These are phyloP conservation scores for Epinephelus coioides DNA, from an alignment of 2,797 vertebrate genomes.

Conservation along the genomic window DNA sequence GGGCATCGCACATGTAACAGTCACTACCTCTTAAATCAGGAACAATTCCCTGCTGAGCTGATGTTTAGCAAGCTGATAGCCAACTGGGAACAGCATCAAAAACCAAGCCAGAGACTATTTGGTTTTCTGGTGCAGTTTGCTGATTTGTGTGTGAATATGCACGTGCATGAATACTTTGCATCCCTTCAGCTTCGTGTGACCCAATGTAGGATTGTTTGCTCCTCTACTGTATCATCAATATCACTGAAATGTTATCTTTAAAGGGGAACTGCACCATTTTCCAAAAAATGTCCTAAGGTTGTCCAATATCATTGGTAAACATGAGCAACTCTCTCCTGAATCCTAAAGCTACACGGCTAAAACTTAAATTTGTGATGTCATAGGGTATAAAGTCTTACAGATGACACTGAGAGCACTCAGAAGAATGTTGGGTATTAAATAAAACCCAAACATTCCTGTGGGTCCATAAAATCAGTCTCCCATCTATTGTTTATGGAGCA, in stretches of 20 bases:
- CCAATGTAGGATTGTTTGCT: background rate
- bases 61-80: slow-evolving; percentile 21
- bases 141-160: background rate
- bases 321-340: no score
- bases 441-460: no score
- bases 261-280: no score
- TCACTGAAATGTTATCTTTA: background rate
- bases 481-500: no score
- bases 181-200: background rate
- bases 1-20: slow-evolving; percentile 12
- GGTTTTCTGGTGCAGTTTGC: background rate
- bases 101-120: background rate
- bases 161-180: background rate
- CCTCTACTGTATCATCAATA: background rate
- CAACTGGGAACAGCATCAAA: slow-evolving; percentile 19
- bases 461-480: no score
- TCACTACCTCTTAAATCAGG: slow-evolving; percentile 19
- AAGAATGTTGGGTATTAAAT: no score
- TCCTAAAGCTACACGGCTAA: no score
- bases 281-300: no score
- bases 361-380: no score
- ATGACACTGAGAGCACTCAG: no score
- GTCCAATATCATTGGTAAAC: no score
- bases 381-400: no score
- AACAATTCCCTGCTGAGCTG: slow-evolving; percentile 22